Conservation (phyloP, 2,113 vertebrate genomes). For the Sterrhoptilus dennistouni region DNA sequence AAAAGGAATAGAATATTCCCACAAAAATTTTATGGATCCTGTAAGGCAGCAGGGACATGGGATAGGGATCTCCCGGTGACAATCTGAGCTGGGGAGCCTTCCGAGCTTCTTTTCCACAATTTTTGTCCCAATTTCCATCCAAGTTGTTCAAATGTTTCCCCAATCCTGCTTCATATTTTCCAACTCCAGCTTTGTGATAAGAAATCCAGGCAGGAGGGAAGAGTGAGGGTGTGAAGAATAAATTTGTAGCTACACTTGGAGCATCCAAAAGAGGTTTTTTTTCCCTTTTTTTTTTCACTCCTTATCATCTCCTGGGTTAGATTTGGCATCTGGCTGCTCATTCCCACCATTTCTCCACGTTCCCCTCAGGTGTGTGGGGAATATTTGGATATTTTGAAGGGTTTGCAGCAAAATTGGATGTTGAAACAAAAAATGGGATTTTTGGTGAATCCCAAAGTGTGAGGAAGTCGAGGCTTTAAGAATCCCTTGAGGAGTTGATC, state of each 20-base stretch:
- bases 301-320: not conserved
- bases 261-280: not conserved
- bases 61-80: not conserved
- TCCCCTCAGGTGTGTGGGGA: not conserved
- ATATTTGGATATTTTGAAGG: not conserved
- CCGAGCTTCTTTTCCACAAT: not conserved
- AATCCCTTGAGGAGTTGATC: not conserved
- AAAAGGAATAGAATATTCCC: not conserved
- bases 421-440: not conserved
- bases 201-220: not conserved
- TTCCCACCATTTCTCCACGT: not conserved
- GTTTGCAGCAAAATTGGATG: not conserved
- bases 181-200: not conserved
- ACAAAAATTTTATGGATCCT: not conserved
- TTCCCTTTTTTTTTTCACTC: not conserved
- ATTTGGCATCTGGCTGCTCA: not conserved
- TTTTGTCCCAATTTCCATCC: not conserved
- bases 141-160: not conserved
- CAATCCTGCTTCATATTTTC: not conserved
- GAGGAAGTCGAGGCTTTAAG: not conserved
- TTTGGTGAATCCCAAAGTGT: fast-evolving
- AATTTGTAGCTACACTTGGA: not conserved
- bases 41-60: not conserved
- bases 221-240: not conserved
- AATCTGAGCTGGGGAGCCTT: not conserved